A percentile compares a stretch with the other conserved stretches of the same genome.
Evolutionary conservation across 1,140 invertebrate genomes (phyloP).

Genomic region (Geopemphigus sp.): DNA sequence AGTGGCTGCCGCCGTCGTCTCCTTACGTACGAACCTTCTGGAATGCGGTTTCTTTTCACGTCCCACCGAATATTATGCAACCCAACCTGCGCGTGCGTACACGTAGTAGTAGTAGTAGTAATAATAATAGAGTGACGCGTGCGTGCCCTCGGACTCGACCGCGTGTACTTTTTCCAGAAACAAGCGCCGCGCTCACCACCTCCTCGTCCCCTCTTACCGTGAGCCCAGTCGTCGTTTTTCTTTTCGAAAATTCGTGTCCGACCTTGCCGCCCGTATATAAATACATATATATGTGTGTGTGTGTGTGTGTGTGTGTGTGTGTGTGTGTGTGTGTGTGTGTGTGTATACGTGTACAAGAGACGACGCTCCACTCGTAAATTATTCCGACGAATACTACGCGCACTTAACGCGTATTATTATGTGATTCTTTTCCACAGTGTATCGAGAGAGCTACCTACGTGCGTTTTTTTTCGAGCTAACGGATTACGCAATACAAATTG

Average conservation of each 20-base stretch:
- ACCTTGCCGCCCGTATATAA: conserved; percentile 1
- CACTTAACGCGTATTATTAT: background rate
- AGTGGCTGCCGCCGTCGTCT: background rate
- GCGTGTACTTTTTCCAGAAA: background rate
- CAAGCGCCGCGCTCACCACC: conserved; percentile 14
- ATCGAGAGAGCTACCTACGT: background rate
- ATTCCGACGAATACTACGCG: background rate
- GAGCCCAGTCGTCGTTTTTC: background rate
- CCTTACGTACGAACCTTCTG: background rate
- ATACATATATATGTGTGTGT: too few relatives aligned
- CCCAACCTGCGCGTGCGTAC: background rate
- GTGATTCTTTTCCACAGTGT: background rate
- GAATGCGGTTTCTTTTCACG: conserved; percentile 43
- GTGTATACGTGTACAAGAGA: background rate
- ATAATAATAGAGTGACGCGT: background rate
- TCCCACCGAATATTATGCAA: conserved; percentile 40
- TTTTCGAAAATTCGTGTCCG: conserved; percentile 13
- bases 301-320: too few relatives aligned
- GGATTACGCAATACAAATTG: conserved; percentile 6
- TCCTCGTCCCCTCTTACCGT: conserved; percentile 23
- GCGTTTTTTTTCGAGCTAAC: background rate
- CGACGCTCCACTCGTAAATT: conserved; percentile 17
- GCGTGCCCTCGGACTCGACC: too few relatives aligned
- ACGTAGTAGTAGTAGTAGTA: background rate
- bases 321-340: too few relatives aligned